A percentile compares a stretch with the other conserved stretches of the same genome.
These are phyloP conservation scores for Condylura cristata DNA, from an alignment of 2,113 vertebrate genomes.

Conservation along the genomic window DNA sequence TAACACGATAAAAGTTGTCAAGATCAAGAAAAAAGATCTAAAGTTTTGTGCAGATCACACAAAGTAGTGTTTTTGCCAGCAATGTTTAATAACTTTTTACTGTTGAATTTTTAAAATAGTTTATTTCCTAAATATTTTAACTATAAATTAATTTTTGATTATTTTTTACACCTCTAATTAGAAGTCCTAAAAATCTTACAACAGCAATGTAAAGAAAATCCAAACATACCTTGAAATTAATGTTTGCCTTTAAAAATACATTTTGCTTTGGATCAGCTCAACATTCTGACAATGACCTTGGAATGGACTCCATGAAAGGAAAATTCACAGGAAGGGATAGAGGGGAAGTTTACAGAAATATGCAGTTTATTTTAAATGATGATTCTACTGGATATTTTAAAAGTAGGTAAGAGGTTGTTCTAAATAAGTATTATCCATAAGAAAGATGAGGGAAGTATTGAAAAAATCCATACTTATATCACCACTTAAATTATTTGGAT, in stretches of 20 bases:
- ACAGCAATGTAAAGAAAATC: background rate
- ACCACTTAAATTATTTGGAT: constrained; percentile 16
- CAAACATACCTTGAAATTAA: background rate
- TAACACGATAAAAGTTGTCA: constrained; percentile 9
- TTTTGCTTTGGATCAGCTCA: constrained; percentile 43
- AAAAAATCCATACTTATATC: background rate
- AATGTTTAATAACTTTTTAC: background rate
- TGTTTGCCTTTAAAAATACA: background rate
- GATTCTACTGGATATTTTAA: background rate
- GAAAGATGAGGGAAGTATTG: constrained; percentile 26
- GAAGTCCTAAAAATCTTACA: constrained; percentile 36
- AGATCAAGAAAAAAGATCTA: background rate
- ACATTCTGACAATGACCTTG: background rate
- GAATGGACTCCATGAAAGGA: background rate
- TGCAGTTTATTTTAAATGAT: constrained; percentile 46
- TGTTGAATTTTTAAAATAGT: constrained; percentile 35
- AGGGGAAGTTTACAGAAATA: constrained; percentile 15
- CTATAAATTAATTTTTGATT: background rate
- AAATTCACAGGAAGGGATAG: background rate
- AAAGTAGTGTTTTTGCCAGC: background rate
- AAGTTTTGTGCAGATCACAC: constrained; percentile 19
- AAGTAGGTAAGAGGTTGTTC: constrained; percentile 14
- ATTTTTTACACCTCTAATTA: constrained; percentile 9
- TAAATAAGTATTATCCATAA: constrained; percentile 8
- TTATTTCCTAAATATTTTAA: constrained; percentile 5